These are phyloP conservation scores for Ichneumoninae sp. DNA, from an alignment of 2,888 invertebrate species.

Conservation along the genomic window DNA sequence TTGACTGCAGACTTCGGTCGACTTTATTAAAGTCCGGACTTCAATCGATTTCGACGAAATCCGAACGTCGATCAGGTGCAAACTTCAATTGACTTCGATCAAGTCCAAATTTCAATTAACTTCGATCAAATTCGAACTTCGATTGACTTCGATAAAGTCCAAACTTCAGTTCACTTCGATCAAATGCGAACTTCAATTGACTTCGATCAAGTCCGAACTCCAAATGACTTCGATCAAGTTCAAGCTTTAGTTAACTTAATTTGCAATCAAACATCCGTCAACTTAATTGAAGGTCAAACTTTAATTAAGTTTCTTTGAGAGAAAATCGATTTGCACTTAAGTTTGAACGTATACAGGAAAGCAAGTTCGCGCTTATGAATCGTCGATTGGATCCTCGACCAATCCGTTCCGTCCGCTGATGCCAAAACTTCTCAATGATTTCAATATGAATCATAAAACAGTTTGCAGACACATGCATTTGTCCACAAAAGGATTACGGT, in stretches of 20 bases:
- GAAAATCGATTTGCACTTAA: no score
- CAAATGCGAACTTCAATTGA: no score
- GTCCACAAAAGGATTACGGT: conserved; percentile 6
- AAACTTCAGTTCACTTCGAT: no score
- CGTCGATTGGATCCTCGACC: not conserved
- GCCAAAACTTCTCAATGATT: conserved; percentile 23
- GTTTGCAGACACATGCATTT: conserved; percentile 4
- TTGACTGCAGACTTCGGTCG: not conserved
- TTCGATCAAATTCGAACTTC: not conserved
- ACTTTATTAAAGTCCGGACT: not conserved
- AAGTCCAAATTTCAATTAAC: not conserved
- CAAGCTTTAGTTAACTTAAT: no score
- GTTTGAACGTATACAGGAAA: not conserved
- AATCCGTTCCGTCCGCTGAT: not conserved
- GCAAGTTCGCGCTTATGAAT: not conserved
- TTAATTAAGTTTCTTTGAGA: not conserved
- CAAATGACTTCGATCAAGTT: no score
- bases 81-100: not conserved
- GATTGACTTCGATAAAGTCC: not conserved
- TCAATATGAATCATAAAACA: conserved; percentile 22
- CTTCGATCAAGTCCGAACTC: no score
- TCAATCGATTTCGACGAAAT: not conserved
- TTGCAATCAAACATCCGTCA: no score
- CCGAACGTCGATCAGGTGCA: not conserved
- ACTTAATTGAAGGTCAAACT: not conserved